A percentile compares a stretch with the other conserved stretches of the same genome.
Evolutionary conservation across 2,797 vertebrate genomes (phyloP).

Genomic region (Buphagus erythrorhynchus): DNA sequence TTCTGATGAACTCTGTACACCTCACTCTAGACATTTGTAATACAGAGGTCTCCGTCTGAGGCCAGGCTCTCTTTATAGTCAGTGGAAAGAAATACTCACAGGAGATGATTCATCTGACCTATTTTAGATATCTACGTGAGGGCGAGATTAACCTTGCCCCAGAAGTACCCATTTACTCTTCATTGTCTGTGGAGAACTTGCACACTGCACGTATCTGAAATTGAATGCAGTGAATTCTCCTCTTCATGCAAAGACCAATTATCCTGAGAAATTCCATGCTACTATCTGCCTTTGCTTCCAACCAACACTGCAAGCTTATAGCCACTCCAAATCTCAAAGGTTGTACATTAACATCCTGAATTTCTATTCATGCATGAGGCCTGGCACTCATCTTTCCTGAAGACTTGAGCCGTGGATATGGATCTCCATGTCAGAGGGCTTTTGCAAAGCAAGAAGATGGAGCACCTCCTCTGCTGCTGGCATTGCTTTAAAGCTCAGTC

Average conservation of each 20-base stretch:
- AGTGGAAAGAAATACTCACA: conserved; percentile 40
- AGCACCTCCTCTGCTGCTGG: neutral
- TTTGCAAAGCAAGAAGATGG: neutral
- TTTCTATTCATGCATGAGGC: neutral
- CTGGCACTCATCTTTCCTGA: neutral
- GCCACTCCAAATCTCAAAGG: neutral
- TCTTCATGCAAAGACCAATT: neutral
- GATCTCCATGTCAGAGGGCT: neutral
- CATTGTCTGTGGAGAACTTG: neutral
- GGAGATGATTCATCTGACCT: conserved; percentile 52
- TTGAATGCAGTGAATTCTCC: neutral
- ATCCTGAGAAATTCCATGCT: neutral
- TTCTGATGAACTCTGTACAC: neutral
- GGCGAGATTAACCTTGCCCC: conserved; percentile 4
- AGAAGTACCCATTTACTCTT: conserved; percentile 2
- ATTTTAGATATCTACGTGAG: conserved; percentile 16
- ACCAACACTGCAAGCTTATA: neutral
- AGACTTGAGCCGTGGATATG: neutral
- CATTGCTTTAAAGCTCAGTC: neutral
- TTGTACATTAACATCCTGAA: neutral
- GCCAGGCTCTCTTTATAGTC: neutral
- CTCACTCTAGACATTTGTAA: neutral
- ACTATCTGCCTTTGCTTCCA: neutral
- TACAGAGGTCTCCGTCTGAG: neutral
- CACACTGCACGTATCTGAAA: neutral